These are phyloP conservation scores for Drosophila phalerata DNA, from an alignment of 2,888 invertebrate species.

Conservation along the genomic window DNA sequence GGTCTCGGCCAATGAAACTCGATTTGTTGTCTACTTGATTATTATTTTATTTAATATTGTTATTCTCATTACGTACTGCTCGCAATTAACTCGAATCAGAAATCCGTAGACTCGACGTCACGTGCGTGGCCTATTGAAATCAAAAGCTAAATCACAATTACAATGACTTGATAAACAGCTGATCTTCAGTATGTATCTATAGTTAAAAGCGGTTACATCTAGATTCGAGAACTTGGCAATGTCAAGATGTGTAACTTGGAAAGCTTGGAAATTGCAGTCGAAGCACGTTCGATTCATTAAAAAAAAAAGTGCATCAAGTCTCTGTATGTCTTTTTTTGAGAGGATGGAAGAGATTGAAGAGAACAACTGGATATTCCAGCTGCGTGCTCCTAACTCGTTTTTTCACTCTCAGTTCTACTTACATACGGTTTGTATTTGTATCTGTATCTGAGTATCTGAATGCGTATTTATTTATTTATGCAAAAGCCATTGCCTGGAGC, in stretches of 20 bases:
- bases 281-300: constrained; percentile 1
- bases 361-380: constrained; percentile 69
- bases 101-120: constrained; percentile 12
- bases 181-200: constrained; percentile 2
- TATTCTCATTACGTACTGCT: constrained; percentile 16
- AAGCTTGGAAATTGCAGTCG: constrained; percentile 13
- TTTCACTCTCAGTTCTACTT: constrained; percentile 19
- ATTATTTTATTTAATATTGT: constrained; percentile 33
- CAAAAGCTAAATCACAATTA: background rate
- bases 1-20: constrained; percentile 79
- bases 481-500: constrained; percentile 42
- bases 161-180: constrained; percentile 11
- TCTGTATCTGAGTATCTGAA: background rate
- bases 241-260: constrained; percentile 4
- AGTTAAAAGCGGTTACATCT: constrained; percentile 9
- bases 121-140: constrained; percentile 29
- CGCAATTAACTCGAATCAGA: background rate
- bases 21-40: constrained; percentile 28
- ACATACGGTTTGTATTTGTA: background rate
- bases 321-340: background rate
- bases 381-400: constrained; percentile 59
- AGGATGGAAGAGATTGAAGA: background rate
- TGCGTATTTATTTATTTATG: constrained; percentile 50
- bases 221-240: constrained; percentile 3
- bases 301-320: constrained; percentile 12